Evolutionary conservation across 2,888 invertebrate species (phyloP).

Genomic region (Drosophila austrosaltans): DNA sequence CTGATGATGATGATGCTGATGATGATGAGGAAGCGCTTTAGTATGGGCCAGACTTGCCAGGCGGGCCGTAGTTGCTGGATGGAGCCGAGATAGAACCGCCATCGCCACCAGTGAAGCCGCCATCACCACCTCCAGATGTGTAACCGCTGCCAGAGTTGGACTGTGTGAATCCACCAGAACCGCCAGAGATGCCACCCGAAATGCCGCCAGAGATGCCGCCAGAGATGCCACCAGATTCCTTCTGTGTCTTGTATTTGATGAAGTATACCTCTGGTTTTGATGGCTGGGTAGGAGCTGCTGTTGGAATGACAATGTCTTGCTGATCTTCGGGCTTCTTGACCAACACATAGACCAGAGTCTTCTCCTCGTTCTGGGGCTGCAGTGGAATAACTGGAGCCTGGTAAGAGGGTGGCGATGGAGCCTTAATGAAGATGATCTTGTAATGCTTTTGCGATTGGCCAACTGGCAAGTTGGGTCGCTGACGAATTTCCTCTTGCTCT

Average conservation of each 20-base stretch:
- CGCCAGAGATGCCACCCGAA: constrained; percentile 52
- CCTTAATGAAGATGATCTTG: constrained; percentile 97
- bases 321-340: constrained; percentile 95
- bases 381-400: constrained; percentile 92
- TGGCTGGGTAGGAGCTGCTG: constrained; percentile 91
- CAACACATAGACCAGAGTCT: constrained; percentile 94
- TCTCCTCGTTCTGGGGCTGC: constrained; percentile 92
- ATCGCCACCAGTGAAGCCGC: constrained; percentile 63
- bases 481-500: constrained; percentile 90
- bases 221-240: constrained; percentile 73
- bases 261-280: constrained; percentile 96
- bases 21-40: constrained; percentile 60
- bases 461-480: constrained; percentile 86
- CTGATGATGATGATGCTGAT: constrained; percentile 16
- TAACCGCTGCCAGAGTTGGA: constrained; percentile 59
- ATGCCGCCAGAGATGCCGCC: constrained; percentile 58
- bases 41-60: constrained; percentile 89
- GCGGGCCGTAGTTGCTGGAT: constrained; percentile 87
- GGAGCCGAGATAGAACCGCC: constrained; percentile 73
- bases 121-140: constrained; percentile 69
- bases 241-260: constrained; percentile 85
- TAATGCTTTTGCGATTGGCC: constrained; percentile 93
- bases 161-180: constrained; percentile 55
- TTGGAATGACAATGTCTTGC: constrained; percentile 91
- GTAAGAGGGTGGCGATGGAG: constrained; percentile 92